phyloP scores from a whole-genome alignment of 2,113 vertebrate genomes.

The Accipiter virgatus region DNA sequence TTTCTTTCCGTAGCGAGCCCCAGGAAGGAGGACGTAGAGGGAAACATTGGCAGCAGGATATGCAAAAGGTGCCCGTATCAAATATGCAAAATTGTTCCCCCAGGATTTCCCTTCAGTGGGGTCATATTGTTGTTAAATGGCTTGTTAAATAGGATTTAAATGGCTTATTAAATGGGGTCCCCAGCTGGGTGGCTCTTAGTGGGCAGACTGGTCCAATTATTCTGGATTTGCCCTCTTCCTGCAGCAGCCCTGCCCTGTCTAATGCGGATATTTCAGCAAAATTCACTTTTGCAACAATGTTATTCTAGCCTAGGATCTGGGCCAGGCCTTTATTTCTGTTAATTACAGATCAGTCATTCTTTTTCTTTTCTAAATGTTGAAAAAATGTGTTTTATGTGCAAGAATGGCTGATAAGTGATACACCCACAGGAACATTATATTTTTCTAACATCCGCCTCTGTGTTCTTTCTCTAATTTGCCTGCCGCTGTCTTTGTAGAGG shows the following conservation, averaged over 20 bases:
- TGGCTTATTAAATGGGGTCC: conserved; percentile 22
- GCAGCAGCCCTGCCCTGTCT: not conserved
- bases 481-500: conserved; percentile 34
- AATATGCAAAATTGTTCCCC: conserved; percentile 18
- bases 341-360: conserved; percentile 63
- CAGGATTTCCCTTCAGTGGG: conserved; percentile 27
- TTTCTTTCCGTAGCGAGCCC: not conserved
- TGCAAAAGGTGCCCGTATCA: not conserved
- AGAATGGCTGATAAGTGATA: conserved; percentile 59
- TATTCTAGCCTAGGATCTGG: conserved; percentile 20
- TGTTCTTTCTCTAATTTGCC: conserved; percentile 55
- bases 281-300: not conserved
- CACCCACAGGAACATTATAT: conserved; percentile 58
- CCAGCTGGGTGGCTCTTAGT: conserved; percentile 35
- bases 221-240: conserved; percentile 24
- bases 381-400: conserved; percentile 52
- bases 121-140: conserved; percentile 61
- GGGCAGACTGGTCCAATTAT: conserved; percentile 30
- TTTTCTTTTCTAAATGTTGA: conserved; percentile 40
- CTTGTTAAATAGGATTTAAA: conserved; percentile 65
- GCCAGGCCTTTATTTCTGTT: conserved; percentile 55
- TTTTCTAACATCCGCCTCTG: conserved; percentile 59
- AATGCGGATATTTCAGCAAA: not conserved
- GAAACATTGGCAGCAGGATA: not conserved
- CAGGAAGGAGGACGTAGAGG: not conserved